Evolutionary conservation across 2,888 invertebrate species (phyloP), one percentile per base, ranked within the genome.

Genomic region (Bhutanitis thaidina): DNA sequence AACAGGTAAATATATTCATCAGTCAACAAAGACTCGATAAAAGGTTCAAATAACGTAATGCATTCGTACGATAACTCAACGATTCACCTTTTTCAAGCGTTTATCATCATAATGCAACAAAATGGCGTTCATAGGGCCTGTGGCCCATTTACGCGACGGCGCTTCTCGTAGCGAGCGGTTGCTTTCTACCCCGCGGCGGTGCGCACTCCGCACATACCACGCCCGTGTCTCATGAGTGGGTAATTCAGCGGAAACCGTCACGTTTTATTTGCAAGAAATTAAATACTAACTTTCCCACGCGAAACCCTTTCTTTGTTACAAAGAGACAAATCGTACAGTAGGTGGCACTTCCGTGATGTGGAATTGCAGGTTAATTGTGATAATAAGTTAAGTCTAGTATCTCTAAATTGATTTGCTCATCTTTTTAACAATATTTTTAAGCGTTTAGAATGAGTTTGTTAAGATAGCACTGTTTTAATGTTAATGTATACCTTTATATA

Each of bases 181-280:
- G 68, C 80, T 81, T 80, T 80, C 81, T 80, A 78, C 78, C 80
- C 77, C 44, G 77, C 61, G 79, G 80, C 80, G 57, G 54, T 61
- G 50, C 48, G 56, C 57, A 55, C 57, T 54, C 59, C 57, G 58
- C 67, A 64, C 74, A 77, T 77, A 75, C 77, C 76, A 57, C 58
- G 65, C 67, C 66, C 54, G 67, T 61, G 67, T 62, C 64, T 37
- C 53, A 47, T 20, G 43, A 10, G 10, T 37, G 13, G 1, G 13
- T 10, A 36, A 8, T 13, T 5, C 3, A 43, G 52, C 52, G 52
- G 43, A 41, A 39, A 13, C 12, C 3, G 9, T n/a, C 3, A 5
- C n/a, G 30, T 30, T 7, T 12, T 34, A 12, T 34, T 34, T 13
- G 34, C 12, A 7, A 34, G 12, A n/a, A 34, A 12, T 12, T 34